phyloP scores from a whole-genome alignment of 2,113 vertebrate genomes.

The Pelvicachromis taeniatus region DNA sequence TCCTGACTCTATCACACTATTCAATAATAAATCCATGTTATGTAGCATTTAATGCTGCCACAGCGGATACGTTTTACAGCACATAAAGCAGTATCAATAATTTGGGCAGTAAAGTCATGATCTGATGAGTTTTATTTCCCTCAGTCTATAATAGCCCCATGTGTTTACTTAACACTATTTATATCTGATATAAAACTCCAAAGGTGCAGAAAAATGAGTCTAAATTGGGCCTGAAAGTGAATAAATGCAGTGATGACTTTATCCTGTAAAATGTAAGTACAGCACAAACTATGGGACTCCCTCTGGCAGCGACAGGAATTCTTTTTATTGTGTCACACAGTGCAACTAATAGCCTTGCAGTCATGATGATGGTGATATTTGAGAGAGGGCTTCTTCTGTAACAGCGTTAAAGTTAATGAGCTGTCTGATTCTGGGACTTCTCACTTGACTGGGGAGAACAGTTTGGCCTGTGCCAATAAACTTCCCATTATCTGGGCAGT shows the following conservation, averaged over 20 bases:
- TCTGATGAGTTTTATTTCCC: conserved; percentile 28
- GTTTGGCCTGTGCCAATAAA: conserved; percentile 5
- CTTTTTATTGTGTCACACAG: conserved; percentile 35
- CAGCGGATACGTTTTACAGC: conserved; percentile 2
- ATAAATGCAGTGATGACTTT: conserved; percentile 33
- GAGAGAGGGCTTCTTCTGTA: conserved; percentile 3
- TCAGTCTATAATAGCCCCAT: conserved; percentile 13
- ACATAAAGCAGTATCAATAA: conserved; percentile 30
- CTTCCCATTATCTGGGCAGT: neutral
- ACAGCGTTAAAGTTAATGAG: conserved; percentile 36
- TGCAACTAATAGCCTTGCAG: conserved; percentile 34
- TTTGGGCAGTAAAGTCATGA: conserved; percentile 28
- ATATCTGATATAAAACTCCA: conserved; percentile 5
- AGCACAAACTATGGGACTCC: neutral
- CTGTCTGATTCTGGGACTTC: neutral
- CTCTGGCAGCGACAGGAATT: conserved; percentile 8
- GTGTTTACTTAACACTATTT: conserved; percentile 43
- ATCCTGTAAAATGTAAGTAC: conserved; percentile 24
- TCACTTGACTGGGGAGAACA: neutral
- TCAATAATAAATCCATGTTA: neutral
- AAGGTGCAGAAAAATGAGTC: conserved; percentile 14
- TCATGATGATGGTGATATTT: conserved; percentile 24
- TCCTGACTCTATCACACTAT: neutral
- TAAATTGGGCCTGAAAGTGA: conserved; percentile 38
- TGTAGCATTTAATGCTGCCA: conserved; percentile 2